Conservation (phyloP, 2,797 vertebrate species). For the Coregonus suidteri region DNA sequence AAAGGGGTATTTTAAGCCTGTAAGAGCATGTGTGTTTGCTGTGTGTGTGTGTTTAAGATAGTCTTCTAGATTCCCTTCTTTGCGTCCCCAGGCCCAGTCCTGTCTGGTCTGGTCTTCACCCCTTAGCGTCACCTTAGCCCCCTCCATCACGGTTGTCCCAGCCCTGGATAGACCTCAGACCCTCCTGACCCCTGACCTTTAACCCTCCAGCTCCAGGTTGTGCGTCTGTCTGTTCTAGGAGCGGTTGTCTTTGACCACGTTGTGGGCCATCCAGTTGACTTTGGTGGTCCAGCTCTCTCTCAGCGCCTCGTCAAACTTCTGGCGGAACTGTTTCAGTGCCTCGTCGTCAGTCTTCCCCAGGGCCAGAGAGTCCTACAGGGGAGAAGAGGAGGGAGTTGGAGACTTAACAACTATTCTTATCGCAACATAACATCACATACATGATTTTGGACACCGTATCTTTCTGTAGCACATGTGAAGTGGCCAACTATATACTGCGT, state of each 20-base stretch:
- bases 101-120: conserved; percentile 13
- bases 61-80: conserved; percentile 72
- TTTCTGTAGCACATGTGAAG: background rate
- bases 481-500: background rate
- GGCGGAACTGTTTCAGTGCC: conserved; percentile 95
- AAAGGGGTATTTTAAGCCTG: conserved; percentile 43
- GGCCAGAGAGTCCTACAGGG: conserved; percentile 89
- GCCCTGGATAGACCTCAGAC: conserved; percentile 14
- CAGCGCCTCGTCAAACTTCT: conserved; percentile 97
- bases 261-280: conserved; percentile 99
- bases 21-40: conserved; percentile 8
- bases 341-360: conserved; percentile 96
- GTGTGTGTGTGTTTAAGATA: conserved; percentile 26
- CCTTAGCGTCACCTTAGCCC: conserved; percentile 22
- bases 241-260: conserved; percentile 93
- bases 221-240: conserved; percentile 74
- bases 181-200: conserved; percentile 22
- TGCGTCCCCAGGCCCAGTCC: conserved; percentile 46
- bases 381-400: background rate
- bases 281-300: conserved; percentile 99
- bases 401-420: background rate
- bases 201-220: conserved; percentile 18
- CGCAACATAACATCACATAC: background rate
- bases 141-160: conserved; percentile 19
- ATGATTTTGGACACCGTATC: conserved; percentile 31